Evolutionary conservation across 2,888 invertebrate species (phyloP), one percentile per base, ranked within the genome.

Genomic region (Coenonympha arcania): DNA sequence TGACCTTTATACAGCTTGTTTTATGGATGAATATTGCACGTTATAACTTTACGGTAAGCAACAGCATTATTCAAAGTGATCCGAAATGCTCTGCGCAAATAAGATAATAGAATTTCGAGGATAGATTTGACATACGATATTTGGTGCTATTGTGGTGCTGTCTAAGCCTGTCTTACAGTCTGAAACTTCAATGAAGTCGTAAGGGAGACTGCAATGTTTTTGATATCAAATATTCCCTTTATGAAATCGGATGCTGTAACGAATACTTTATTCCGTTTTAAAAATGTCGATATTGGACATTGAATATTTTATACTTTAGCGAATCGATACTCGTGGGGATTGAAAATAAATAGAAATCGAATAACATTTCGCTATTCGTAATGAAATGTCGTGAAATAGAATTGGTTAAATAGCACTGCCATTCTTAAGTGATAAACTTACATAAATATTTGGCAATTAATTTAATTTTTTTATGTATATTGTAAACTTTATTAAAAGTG

Each of bases 81-180:
- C 51, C 37, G 51, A 56, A 50, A 54, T 60, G 57, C 51, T 57
- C 68, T 72, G 69, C 56, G 62, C 66, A 72, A 76, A 71, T 73
- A 71, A 71, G 73, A 75, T 74, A 74, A 71, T 70, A 66, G 66
- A 68, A 67, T 69, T 65, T 66, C 60, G 56, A 59, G 59, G 57
- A 62, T 56, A 59, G 59, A 56, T 61, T 58, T 55, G 57, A 59
- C 57, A 59, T 55, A 53, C 57, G 55, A 63, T 59, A 62, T 55
- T 59, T 55, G 56, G 47, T 52, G 22, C 42, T 45, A 48, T 49
- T 51, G 46, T 54, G 40, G 36, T 39, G 19, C 18, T 36, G 5
- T 18, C 36, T 48, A 54, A 42, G 54, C 45, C n/a, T n/a, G 15
- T 48, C 54, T 41, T 48, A 22, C 48, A 54, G 36, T 48, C 36